Evolutionary conservation across 2,797 vertebrate species (phyloP), one percentile per base, ranked within the genome.

Genomic region (Tolypeutes matacus): DNA sequence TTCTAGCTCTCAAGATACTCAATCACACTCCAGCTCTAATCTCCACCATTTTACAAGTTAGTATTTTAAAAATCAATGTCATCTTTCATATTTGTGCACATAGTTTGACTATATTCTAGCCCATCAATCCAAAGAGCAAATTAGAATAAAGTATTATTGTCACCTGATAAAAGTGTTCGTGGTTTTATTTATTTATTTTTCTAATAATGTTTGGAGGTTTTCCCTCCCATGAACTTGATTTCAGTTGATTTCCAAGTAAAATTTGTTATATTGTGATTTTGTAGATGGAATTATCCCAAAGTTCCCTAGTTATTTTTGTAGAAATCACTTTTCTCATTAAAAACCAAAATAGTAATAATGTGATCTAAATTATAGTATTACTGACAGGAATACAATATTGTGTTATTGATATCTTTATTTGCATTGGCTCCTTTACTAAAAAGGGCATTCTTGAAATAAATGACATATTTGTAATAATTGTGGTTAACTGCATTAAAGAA

Each of bases 321-420:
- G 94, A 84, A 86, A 83, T 91, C 72, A 65, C 64, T 53, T 96
- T 95, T 94, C n/a, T 88, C 9, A 20, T 51, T 77, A 86, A 94
- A 94, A 91, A 84, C 6, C 7, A 77, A 86, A 75, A 86, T 56
- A 84, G 34, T 13, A 67, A 82, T 78, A 85, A 62, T n/a, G 49
- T 65, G 65, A 95, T 27, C 39, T 80, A 93, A 86, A 93, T 81
- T 82, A 92, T 23, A 62, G 67, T 73, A 46, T 53, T 53, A 23
- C 34, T 96, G 58, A 84, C 1, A 82, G 58, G n/a, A 88, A 53
- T 46, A 46, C 46, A n/a, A 56, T 46, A 18, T 34, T 64, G 82
- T 81, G 83, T 49, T 92, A 85, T 78, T 80, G 83, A 83, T 64
- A 76, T 13, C 69, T 97, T 97, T 91, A 97, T 97, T 91, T 75